These are phyloP conservation scores for Pygoscelis antarcticus DNA, from an alignment of 2,113 vertebrate genomes.

Conservation along the genomic window DNA sequence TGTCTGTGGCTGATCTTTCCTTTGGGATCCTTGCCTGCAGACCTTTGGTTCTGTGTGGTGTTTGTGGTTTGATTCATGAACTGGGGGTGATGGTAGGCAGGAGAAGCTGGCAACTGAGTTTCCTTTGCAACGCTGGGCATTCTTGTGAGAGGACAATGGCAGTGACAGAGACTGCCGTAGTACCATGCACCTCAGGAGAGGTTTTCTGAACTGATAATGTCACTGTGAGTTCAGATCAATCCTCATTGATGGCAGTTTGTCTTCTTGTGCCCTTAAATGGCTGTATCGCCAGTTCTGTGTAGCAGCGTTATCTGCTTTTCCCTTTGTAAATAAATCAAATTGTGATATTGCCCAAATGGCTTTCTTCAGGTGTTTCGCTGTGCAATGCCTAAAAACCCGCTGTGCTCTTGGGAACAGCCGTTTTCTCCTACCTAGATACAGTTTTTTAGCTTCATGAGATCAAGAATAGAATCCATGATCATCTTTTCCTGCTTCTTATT, in stretches of 20 bases:
- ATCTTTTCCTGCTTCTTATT: neutral
- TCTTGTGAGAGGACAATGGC: neutral
- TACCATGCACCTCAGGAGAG: neutral
- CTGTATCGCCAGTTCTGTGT: neutral
- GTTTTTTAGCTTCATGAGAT: neutral
- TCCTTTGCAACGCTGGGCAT: fast-evolving
- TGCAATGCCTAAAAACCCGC: fast-evolving
- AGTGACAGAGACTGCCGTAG: neutral
- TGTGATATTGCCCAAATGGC: neutral
- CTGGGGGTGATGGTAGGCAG: neutral
- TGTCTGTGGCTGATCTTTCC: neutral
- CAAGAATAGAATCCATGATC: neutral
- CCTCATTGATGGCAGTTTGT: neutral
- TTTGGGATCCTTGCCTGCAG: neutral
- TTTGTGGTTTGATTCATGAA: neutral
- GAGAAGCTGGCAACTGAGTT: neutral
- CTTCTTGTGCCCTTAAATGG: neutral
- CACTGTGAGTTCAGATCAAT: neutral
- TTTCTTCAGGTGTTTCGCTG: neutral
- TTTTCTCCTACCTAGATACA: neutral
- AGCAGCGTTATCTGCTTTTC: neutral
- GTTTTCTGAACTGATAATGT: neutral
- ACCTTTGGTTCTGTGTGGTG: neutral
- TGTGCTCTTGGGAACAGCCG: neutral
- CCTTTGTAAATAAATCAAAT: neutral